Base-by-base conservation (phyloP, 2,797 vertebrate species). In the Gallinago stenura region DNA sequence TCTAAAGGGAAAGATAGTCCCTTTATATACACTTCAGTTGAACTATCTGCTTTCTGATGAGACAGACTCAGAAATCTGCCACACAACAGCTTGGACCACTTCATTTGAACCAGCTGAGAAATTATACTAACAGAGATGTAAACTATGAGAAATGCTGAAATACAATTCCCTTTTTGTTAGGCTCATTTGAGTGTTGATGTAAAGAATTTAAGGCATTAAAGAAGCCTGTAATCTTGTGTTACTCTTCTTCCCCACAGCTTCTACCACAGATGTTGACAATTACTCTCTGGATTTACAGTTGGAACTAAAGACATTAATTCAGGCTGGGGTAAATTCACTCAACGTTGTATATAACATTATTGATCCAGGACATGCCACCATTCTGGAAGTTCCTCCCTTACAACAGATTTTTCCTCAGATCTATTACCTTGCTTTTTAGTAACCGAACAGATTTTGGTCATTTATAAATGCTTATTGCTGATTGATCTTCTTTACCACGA, bases 261-360 rank as follows among this genome's bases (percentile, higher is more conserved):
- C 82, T 80, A 69, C 77, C 50, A 50, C 72, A 48, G n/a, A 58
- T 30, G 58, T 13, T 82, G 80, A 39, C 61, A 82, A 33, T 70
- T 71, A 43, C 35, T 50, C 35, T 31, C 54, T 1, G 1, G 20
- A 77, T 72, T 72, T 53, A 51, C 48, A 83, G 48, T 0, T 88
- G 80, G 57, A 90, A 58, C 24, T 43, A 11, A 75, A 86, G 37
- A 33, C 57, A 13, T 43, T 22, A 4, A 4, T 79, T 71, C 62
- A 58, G 30, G 30, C 18, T 4, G 30, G 31, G 19, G 7, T 37
- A 54, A 65, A 75, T 15, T 31, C 76, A 30, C 41, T 81, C 54
- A 31, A 21, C 20, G 39, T 43, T 33, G 0, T 24, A 7, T 19
- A 30, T 12, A 54, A 33, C 1, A 10, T 26, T 51, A 80, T 11